A percentile compares a stretch with the other conserved stretches of the same genome.
phyloP scores from a whole-genome alignment of 2,113 vertebrate genomes.

The Neogobius melanostomus region DNA sequence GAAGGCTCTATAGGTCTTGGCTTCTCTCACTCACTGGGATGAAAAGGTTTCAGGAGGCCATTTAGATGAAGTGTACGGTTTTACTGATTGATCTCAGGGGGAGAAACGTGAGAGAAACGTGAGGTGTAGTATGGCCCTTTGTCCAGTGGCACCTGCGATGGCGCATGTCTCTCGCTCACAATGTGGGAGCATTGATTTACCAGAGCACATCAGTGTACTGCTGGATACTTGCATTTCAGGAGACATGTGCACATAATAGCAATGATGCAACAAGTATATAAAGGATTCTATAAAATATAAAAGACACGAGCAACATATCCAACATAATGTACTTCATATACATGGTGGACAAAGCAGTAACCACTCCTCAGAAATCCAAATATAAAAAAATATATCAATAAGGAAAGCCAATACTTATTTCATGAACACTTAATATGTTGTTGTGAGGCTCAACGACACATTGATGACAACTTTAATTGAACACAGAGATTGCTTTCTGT shows the following conservation, averaged over 20 bases:
- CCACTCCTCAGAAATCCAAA: too few species aligned
- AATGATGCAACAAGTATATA: too few species aligned
- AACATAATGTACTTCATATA: too few species aligned
- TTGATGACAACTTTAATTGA: too few species aligned
- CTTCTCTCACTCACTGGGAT: conserved; percentile 14
- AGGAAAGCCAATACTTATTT: too few species aligned
- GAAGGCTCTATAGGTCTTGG: conserved; percentile 13
- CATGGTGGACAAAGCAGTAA: too few species aligned
- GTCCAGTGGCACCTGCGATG: conserved; percentile 49
- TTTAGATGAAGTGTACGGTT: conserved; percentile 12
- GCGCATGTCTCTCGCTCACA: conserved; percentile 48
- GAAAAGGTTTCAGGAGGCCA: conserved; percentile 13
- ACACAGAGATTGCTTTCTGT: not conserved
- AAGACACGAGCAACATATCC: too few species aligned
- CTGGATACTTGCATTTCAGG: conserved; percentile 45
- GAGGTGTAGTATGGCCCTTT: conserved; percentile 60
- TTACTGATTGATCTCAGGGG: conserved; percentile 25
- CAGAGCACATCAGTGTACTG: conserved; percentile 21
- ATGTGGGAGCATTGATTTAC: conserved; percentile 66
- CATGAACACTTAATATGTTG: too few species aligned
- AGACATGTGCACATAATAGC: conserved; percentile 19
- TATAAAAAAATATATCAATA: too few species aligned
- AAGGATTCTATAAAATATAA: not conserved
- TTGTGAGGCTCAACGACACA: too few species aligned
- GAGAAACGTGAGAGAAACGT: conserved; percentile 59